Base-by-base conservation (phyloP, 2,888 invertebrate species). In the Drosophila sordidula region DNA sequence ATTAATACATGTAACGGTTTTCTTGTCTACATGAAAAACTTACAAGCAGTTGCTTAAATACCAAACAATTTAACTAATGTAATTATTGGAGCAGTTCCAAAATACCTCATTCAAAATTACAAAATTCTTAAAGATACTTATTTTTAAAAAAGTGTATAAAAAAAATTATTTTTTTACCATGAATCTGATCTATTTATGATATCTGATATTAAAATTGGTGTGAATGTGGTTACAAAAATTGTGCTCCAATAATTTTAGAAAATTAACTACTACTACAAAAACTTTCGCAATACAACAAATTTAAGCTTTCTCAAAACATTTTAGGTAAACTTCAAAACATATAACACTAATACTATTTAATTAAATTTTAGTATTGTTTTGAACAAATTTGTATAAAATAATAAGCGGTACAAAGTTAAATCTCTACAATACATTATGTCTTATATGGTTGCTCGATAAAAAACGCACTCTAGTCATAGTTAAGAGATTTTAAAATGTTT, bases 401-500 rank as follows among this genome's bases (percentile, higher is more conserved):
- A n/a, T 14, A 26, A 18, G 39, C 26, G 5, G 0, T 9, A 9
- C 0, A 12, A 16, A 26, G n/a, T 52, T 38, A 18, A 38, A 22
- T 50, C n/a, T 29, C 11, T 39, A 18, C 3, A 32, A 9, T n/a
- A 41, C 18, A 26, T 52, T 29, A 39, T 8, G 16, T 4, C 11
- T 42, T 9, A 14, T 12, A 8, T 34, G 41, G 32, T 52, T 41
- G 14, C 25, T 44, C 16, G 12, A 39, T 29, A 11, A 18, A n/a
- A 5, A 44, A 14, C 32, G 25, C 25, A 39, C 46, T 39, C 62
- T 32, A 46, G 61, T 46, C 46, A 62, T 25, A 39, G 26, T 38
- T 16, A 62, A 34, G 45, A 46, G 61, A 38, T 38, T 63, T 32
- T 22, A 9, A 62, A 18, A 9, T 44, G n/a, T 11, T 25, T 18